Percentiles rank a stretch among this genome's conserved stretches.
Evolutionary conservation across 2,888 invertebrate genomes (phyloP).

Genomic region (Synanthedon formicaeformis): DNA sequence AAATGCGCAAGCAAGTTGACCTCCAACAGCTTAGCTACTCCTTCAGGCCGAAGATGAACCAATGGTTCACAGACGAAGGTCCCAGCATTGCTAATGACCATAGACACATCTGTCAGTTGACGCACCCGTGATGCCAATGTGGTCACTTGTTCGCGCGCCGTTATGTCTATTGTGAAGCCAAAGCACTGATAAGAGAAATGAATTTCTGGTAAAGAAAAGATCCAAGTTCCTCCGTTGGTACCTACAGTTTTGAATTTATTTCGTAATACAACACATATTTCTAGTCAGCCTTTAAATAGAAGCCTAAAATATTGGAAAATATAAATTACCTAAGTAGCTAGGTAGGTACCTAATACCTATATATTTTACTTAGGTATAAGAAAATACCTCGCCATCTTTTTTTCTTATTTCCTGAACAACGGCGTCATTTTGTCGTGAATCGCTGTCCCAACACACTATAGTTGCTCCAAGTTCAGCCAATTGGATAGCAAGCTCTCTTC

Average conservation of each 20-base stretch:
- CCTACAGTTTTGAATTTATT: too few species aligned
- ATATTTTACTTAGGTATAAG: too few species aligned
- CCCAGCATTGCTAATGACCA: conserved; percentile 56
- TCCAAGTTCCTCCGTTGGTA: too few species aligned
- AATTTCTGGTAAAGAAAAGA: too few species aligned
- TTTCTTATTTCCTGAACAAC: conserved; percentile 50
- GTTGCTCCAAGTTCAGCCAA: conserved; percentile 59
- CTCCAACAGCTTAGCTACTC: conserved; percentile 37
- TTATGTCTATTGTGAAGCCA: conserved; percentile 57
- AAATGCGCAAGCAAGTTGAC: conserved; percentile 54
- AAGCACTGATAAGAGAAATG: conserved; percentile 27
- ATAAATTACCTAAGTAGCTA: neutral
- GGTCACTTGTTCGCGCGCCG: conserved; percentile 54
- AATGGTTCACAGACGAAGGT: conserved; percentile 36
- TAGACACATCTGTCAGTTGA: conserved; percentile 48
- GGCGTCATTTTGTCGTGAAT: conserved; percentile 40
- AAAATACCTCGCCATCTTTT: conserved; percentile 51
- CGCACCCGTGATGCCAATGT: conserved; percentile 45
- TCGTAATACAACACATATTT: too few species aligned
- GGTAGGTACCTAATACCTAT: neutral
- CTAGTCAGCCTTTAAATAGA: too few species aligned
- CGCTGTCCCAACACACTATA: conserved; percentile 58
- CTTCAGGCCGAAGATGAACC: conserved; percentile 33
- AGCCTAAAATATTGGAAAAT: too few species aligned
- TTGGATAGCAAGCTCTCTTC: conserved; percentile 56